phyloP scores from a whole-genome alignment of 2,113 vertebrate species.

The Syngnathus typhle region DNA sequence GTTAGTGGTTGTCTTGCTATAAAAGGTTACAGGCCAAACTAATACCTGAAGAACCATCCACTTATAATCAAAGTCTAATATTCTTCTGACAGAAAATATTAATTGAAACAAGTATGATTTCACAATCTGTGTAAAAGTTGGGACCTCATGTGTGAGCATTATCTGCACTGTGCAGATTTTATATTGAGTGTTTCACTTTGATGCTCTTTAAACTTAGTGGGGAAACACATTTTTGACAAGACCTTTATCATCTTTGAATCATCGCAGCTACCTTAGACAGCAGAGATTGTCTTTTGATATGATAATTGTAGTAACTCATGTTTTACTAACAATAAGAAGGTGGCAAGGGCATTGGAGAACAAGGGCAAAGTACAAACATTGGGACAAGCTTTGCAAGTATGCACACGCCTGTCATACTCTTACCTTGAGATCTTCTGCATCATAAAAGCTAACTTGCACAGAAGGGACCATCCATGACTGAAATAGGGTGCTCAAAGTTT shows the following conservation, averaged over 20 bases:
- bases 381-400: background rate
- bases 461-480: constrained; percentile 95
- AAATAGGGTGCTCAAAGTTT: constrained; percentile 83
- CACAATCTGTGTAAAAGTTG: background rate
- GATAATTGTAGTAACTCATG: constrained; percentile 4
- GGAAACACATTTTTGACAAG: background rate
- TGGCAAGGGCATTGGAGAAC: background rate
- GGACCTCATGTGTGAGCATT: constrained; percentile 4
- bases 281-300: constrained; percentile 15
- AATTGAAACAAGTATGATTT: background rate
- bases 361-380: background rate
- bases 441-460: constrained; percentile 86
- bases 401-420: constrained; percentile 3
- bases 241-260: background rate
- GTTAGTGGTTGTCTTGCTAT: no score
- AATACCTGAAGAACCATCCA: no score
- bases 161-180: background rate
- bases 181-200: constrained; percentile 15
- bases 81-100: background rate
- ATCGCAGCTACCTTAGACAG: background rate
- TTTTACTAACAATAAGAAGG: background rate
- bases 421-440: constrained; percentile 88
- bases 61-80: no score
- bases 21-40: no score
- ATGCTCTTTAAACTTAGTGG: constrained; percentile 8